These are phyloP conservation scores for Lophotriccus pileatus DNA, from an alignment of 2,797 vertebrate genomes.

Conservation along the genomic window DNA sequence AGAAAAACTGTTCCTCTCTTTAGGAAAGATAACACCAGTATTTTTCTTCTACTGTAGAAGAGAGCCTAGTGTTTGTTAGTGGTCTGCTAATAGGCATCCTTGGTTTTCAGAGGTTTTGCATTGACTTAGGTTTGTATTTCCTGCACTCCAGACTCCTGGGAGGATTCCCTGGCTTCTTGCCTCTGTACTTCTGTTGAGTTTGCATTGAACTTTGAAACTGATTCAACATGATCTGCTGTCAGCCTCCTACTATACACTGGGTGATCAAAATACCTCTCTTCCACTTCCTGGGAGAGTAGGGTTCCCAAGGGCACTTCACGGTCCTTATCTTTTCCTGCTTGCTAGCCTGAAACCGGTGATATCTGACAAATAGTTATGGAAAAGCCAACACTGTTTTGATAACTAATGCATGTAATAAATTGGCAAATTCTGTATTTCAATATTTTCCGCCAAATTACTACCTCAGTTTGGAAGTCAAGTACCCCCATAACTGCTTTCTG, in stretches of 20 bases:
- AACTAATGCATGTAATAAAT: constrained; percentile 13
- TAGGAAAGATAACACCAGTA: background rate
- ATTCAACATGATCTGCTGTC: constrained; percentile 54
- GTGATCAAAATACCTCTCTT: background rate
- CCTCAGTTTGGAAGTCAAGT: background rate
- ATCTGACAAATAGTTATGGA: background rate
- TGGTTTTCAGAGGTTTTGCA: background rate
- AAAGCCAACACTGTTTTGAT: constrained; percentile 24
- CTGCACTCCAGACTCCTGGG: background rate
- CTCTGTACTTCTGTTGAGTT: background rate
- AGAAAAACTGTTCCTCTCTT: background rate
- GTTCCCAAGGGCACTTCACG: background rate
- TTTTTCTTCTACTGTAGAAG: background rate
- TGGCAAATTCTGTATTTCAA: background rate
- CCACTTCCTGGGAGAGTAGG: background rate
- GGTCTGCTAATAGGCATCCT: background rate
- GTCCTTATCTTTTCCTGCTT: constrained; percentile 5
- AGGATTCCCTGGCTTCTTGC: background rate
- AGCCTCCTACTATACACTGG: background rate
- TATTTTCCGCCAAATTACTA: background rate
- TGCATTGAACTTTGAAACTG: constrained; percentile 43
- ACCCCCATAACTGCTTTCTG: background rate
- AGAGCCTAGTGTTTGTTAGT: background rate
- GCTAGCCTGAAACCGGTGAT: constrained; percentile 6
- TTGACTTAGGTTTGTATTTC: background rate